Evolutionary conservation across 1,140 invertebrate genomes (phyloP), one percentile per base, ranked within the genome.

Genomic region (Diorhabda elongata): DNA sequence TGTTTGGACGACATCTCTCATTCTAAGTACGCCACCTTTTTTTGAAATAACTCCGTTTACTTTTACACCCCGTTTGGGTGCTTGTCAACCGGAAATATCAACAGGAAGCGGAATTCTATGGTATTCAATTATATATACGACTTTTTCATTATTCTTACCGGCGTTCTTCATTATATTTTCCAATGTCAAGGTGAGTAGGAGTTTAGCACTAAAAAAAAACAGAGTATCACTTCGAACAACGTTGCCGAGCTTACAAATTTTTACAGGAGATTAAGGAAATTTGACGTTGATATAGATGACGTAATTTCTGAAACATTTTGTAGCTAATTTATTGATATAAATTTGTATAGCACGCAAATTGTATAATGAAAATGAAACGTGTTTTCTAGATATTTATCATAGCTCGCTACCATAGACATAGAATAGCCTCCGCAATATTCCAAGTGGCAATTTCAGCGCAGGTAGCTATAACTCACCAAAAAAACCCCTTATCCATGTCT

Each of bases 371-470:
- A 26, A 2, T 26, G 26, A 26, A 26, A 26, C 26, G 26, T 26
- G 26, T 26, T 45, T 80, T 79, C 60, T 82, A 88, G 78, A 90
- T 93, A 26, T 82, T 93, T 58, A 87, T 91, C 71, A 93, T 93
- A 69, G 92, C 91, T 0, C 84, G 91, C 1, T 91, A 92, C 76
- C 92, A 94, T 78, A 84, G 91, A 3, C 91, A 93, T 78, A 85
- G 92, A 43, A 94, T 94, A 64, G 91, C 92, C 11, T 90, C 91
- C 43, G 92, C 92, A 4, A 92, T 94, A 70, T 93, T 92, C 80
- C 91, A 93, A 82, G 91, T 93, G 4, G 93, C 91, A 0, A 78
- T 93, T 52, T 92, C 90, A 3, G 91, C 92, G 2, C 91, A 93
- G 81, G 91, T 92, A 56, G 92, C 91, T 5, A 91, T 93, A 70